Conservation (phyloP, 2,797 vertebrate genomes). For the Carcharodon carcharias region DNA sequence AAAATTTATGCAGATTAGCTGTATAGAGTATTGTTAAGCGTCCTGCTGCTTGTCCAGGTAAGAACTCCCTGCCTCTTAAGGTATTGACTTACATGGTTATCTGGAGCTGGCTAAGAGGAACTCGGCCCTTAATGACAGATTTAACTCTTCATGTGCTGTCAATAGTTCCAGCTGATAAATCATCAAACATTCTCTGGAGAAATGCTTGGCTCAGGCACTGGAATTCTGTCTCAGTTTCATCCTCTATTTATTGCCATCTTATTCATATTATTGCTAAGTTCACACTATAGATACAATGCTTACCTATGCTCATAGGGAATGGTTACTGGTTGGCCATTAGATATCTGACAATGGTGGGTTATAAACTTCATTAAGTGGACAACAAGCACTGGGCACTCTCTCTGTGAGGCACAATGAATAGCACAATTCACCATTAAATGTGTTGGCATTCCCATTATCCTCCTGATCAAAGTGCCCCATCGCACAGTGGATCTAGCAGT, state of each 20-base stretch:
- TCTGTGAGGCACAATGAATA: background rate
- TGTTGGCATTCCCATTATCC: background rate
- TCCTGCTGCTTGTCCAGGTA: background rate
- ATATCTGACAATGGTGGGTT: background rate
- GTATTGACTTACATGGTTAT: background rate
- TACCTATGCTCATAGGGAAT: background rate
- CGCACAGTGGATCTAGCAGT: background rate
- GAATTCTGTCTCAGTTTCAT: background rate
- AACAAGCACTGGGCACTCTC: background rate
- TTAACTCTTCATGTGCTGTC: background rate
- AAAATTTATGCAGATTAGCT: background rate
- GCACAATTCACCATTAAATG: too few species aligned
- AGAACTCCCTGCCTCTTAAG: background rate
- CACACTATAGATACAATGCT: background rate
- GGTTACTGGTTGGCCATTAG: background rate
- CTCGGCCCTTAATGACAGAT: background rate
- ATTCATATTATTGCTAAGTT: background rate
- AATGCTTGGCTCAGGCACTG: background rate
- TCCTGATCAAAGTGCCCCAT: background rate
- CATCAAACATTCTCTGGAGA: background rate
- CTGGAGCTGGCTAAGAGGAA: background rate
- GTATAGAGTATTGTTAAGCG: background rate
- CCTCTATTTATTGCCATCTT: background rate
- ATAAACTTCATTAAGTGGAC: background rate
- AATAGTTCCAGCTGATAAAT: background rate